Evolutionary conservation across 2,113 vertebrate genomes (phyloP).

Genomic region (Alligator mississippiensis): DNA sequence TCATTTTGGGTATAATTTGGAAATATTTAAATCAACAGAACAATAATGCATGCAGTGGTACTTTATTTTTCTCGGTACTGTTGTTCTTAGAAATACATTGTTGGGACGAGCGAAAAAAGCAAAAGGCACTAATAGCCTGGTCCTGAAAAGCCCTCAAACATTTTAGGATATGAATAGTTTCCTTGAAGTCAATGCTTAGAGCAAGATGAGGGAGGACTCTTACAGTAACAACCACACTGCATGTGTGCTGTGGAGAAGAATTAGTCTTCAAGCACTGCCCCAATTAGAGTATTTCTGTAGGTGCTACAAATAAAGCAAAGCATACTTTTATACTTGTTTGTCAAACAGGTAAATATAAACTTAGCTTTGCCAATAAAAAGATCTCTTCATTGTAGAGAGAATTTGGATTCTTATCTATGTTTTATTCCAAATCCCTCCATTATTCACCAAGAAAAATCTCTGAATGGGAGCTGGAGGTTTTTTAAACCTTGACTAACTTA

Average conservation of each 20-base stretch:
- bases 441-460: no score
- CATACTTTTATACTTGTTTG: rapidly evolving
- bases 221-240: rapidly evolving
- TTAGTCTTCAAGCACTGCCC: background rate
- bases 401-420: no score
- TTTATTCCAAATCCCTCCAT: no score
- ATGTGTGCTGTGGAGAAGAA: rapidly evolving
- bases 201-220: background rate
- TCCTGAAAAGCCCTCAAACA: no score
- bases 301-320: background rate
- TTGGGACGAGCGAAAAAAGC: background rate
- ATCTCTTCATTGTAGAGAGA: no score
- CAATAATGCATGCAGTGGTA: rapidly evolving
- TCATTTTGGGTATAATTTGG: rapidly evolving
- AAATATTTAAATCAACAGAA: background rate
- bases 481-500: no score
- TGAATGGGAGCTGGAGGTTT: no score
- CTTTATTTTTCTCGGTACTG: background rate
- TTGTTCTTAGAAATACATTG: background rate
- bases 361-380: no score
- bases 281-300: background rate
- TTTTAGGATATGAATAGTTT: background rate
- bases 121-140: background rate
- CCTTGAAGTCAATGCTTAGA: background rate
- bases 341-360: no score